Base-by-base conservation (phyloP, 2,888 invertebrate genomes). In the Epinotia nisella region DNA sequence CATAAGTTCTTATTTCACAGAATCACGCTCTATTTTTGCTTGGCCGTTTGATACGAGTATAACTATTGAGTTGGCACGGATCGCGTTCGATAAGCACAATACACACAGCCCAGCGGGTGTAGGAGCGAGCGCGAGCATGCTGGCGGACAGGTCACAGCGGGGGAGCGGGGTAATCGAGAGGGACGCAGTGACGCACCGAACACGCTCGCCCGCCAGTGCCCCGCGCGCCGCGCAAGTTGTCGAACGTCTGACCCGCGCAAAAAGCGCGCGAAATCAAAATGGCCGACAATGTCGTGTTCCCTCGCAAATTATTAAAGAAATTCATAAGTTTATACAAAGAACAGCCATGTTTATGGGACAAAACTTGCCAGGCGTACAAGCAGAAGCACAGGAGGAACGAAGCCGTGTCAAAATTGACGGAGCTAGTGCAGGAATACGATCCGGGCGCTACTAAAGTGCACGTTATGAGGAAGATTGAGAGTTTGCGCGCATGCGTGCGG, bases 391-490 rank as follows among this genome's bases (percentile, higher is more conserved):
- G 86, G 71, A 78, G 90, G 1, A 86, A 90, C 69, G 87, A 89
- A 17, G 92, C 91, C 0, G 81, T 91, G 15, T 84, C 88, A 0
- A 87, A 86, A 76, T 75, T 93, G 62, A 92, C 92, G 0, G 79
- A 84, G 35, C 77, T 92, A 15, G 88, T 92, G 0, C 90, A 90
- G 71, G 82, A 87, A 66, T 87, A 87, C 72, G 90, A 91, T 51
- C 83, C 88, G 17, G 84, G 82, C 10, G 92, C 91, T 21, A 92
- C 92, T 0, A 82, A 89, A 55, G 91, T 91, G 3, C 91, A 92
- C 66, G 87, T 92, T 4, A 76, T 92, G 77, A 84, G 92, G 68
- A 92, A 92, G 80, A 91, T 93, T 53, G 92, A 92, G 79, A 92
- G 92, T 77, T 77, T 93, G 75, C 86, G 92, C 41, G 91, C 92